A percentile compares a stretch with the other conserved stretches of the same genome.
Evolutionary conservation across 2,113 vertebrate genomes (phyloP).

Genomic region (Sebastes schlegelii): DNA sequence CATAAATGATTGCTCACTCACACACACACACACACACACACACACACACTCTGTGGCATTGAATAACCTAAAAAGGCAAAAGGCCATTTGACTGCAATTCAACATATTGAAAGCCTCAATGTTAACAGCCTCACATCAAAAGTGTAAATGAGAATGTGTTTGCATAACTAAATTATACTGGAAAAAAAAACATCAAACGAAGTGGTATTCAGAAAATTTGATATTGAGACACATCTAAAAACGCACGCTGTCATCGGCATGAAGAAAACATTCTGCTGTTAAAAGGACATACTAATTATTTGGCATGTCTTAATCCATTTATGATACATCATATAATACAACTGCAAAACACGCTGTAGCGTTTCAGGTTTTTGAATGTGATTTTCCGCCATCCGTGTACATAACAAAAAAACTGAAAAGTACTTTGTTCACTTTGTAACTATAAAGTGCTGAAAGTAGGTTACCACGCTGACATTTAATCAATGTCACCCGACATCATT

Average conservation of each 20-base stretch:
- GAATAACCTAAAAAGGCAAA: not conserved
- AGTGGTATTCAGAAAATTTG: constrained; percentile 16
- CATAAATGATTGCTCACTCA: not conserved
- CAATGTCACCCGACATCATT: not conserved
- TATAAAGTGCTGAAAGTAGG: not conserved
- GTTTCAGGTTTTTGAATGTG: not conserved
- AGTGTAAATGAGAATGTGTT: constrained; percentile 31
- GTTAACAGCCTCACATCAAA: constrained; percentile 25
- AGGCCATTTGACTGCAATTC: constrained; percentile 1
- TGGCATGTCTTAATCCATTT: not conserved
- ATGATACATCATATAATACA: not conserved
- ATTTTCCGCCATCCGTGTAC: not conserved
- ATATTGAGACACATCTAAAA: constrained; percentile 6
- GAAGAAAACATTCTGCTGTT: not conserved
- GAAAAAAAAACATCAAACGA: constrained; percentile 37
- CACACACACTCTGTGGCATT: not conserved
- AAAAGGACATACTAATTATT: not conserved
- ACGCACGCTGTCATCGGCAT: not conserved
- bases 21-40: not conserved
- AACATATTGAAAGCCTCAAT: constrained; percentile 25
- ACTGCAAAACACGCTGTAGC: not conserved
- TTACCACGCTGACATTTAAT: not conserved
- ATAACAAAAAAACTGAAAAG: not conserved
- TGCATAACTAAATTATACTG: constrained; percentile 40
- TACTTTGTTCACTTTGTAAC: not conserved